These are phyloP conservation scores for Dermolepida albohirtum DNA, from an alignment of 2,888 invertebrate species.

Conservation along the genomic window DNA sequence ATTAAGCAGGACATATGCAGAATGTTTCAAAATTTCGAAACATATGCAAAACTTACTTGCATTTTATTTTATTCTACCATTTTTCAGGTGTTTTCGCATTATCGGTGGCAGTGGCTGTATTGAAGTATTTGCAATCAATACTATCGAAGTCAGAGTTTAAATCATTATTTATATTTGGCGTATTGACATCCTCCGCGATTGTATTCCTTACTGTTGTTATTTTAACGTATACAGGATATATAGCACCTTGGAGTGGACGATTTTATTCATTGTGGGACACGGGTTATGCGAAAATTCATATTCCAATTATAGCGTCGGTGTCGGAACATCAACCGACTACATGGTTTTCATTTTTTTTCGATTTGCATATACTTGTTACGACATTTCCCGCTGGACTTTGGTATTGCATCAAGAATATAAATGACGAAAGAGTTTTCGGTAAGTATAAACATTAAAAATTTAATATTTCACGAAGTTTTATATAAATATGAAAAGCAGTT, in stretches of 20 bases:
- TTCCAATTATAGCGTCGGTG: conserved; percentile 98
- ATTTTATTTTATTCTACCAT: conserved; percentile 4
- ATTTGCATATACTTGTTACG: conserved; percentile 94
- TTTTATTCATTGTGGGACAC: conserved; percentile 99
- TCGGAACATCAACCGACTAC: conserved; percentile 99
- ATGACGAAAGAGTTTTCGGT: conserved; percentile 98
- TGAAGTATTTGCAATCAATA: conserved; percentile 89
- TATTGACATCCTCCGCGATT: conserved; percentile 78
- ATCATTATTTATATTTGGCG: conserved; percentile 84
- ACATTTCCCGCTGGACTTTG: conserved; percentile 98
- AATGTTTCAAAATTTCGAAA: too few relatives aligned
- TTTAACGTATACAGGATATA: conserved; percentile 93
- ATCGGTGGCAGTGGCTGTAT: conserved; percentile 86
- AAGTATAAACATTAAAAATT: conserved; percentile 60
- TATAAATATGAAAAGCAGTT: too few relatives aligned
- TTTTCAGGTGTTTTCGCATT: conserved; percentile 92
- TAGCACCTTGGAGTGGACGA: conserved; percentile 96
- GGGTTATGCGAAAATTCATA: conserved; percentile 99
- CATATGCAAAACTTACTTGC: background rate
- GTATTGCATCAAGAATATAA: conserved; percentile 98
- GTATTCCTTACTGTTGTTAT: conserved; percentile 88
- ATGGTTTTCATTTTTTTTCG: conserved; percentile 99
- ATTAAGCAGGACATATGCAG: too few relatives aligned
- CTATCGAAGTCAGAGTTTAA: conserved; percentile 92
- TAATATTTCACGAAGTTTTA: too few relatives aligned